Evolutionary conservation across 1,140 invertebrate species (phyloP).

Genomic region (Andrena cerasifolii): DNA sequence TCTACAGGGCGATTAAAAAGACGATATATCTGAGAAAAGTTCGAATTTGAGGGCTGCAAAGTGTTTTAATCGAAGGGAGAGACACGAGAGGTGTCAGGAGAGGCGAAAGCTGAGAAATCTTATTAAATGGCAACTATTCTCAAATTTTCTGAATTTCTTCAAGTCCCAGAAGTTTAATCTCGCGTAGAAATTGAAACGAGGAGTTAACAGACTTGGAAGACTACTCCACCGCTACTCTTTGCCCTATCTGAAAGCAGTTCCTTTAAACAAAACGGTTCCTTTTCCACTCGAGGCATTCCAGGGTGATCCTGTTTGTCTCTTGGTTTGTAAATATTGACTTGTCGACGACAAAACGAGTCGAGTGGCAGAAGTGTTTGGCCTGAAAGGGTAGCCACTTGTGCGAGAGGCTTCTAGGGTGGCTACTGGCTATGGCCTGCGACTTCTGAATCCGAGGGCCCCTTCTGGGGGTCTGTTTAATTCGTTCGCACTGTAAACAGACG

Average conservation of each 20-base stretch:
- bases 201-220: too few species aligned
- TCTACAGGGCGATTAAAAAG: too few species aligned
- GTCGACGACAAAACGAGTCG: slow-evolving; percentile 3
- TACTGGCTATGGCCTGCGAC: slow-evolving; percentile 7
- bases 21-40: too few species aligned
- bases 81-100: too few species aligned
- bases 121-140: too few species aligned
- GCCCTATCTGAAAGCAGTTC: neutral
- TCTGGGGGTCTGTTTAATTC: slow-evolving; percentile 68
- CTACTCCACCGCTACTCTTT: neutral
- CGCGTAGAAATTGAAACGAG: too few species aligned
- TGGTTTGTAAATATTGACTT: slow-evolving; percentile 34
- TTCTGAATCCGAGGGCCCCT: slow-evolving; percentile 44
- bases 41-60: too few species aligned
- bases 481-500: slow-evolving; percentile 58
- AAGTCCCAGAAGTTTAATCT: too few species aligned
- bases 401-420: neutral
- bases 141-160: too few species aligned
- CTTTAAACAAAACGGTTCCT: neutral
- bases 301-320: slow-evolving; percentile 10
- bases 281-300: too few species aligned
- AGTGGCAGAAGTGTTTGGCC: slow-evolving; percentile 18
- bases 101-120: too few species aligned
- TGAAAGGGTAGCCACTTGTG: slow-evolving; percentile 1
- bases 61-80: too few species aligned